phyloP scores from a whole-genome alignment of 2,888 invertebrate genomes.

The Acrocyrtus sp. region DNA sequence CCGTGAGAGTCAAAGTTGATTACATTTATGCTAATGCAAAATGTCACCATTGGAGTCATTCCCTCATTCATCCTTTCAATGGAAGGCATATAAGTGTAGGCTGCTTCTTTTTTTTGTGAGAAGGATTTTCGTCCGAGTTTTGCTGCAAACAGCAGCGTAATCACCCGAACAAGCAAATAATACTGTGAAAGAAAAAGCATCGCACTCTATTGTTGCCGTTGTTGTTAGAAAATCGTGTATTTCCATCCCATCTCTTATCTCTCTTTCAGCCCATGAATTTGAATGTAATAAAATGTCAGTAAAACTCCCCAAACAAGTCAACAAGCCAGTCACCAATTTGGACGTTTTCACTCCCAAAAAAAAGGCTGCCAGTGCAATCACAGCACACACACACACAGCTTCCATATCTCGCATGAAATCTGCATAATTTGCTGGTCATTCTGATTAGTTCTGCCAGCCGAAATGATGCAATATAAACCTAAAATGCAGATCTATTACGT shows the following conservation, averaged over 20 bases:
- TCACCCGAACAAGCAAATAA: background rate
- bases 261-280: constrained; percentile 7
- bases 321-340: constrained; percentile 35
- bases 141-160: background rate
- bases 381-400: background rate
- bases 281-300: constrained; percentile 26
- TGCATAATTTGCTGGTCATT: constrained; percentile 45
- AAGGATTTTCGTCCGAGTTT: background rate
- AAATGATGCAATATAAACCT: too few species aligned
- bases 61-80: constrained; percentile 47
- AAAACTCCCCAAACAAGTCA: constrained; percentile 40
- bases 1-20: constrained; percentile 42
- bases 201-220: constrained; percentile 18
- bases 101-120: background rate
- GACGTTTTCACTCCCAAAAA: constrained; percentile 16
- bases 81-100: constrained; percentile 37
- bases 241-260: background rate
- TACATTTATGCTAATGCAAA: constrained; percentile 47
- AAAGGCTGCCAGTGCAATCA: constrained; percentile 6
- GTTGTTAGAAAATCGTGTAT: background rate
- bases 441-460: constrained; percentile 46
- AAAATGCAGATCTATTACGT: too few species aligned
- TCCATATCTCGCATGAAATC: constrained; percentile 26
- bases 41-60: constrained; percentile 46
- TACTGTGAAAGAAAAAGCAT: constrained; percentile 8